Evolutionary conservation across 1,140 invertebrate species (phyloP).

Genomic region (Drosophila tropicalis): DNA sequence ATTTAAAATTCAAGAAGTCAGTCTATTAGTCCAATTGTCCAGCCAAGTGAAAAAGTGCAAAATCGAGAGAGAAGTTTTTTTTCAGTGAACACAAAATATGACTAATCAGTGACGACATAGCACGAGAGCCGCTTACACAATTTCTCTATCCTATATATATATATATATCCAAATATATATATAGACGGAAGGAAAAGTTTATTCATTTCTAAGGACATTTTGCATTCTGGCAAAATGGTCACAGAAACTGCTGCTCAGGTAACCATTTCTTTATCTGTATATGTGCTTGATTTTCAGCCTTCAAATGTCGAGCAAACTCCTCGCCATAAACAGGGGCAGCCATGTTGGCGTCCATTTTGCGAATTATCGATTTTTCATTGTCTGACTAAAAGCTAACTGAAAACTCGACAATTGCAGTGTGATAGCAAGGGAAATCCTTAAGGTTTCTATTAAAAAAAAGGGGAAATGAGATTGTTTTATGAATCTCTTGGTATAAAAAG

Average conservation of each 20-base stretch:
- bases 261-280: slow-evolving; percentile 27
- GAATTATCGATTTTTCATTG: slow-evolving; percentile 76
- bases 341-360: slow-evolving; percentile 83
- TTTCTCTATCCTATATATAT: slow-evolving; percentile 73
- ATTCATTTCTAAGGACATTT: slow-evolving; percentile 34
- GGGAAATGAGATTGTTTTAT: too few species aligned
- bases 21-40: slow-evolving; percentile 5
- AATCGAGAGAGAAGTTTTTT: slow-evolving; percentile 39
- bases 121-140: slow-evolving; percentile 72
- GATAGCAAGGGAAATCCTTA: slow-evolving; percentile 20
- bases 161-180: slow-evolving; percentile 34
- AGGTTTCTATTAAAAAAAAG: background rate
- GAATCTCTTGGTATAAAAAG: too few species aligned
- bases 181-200: slow-evolving; percentile 30
- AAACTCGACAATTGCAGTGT: slow-evolving; percentile 26
- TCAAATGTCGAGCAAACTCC: background rate
- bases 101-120: slow-evolving; percentile 83
- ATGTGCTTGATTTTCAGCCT: slow-evolving; percentile 27
- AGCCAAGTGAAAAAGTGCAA: slow-evolving; percentile 28
- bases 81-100: slow-evolving; percentile 67
- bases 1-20: slow-evolving; percentile 66
- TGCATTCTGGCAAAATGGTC: slow-evolving; percentile 69
- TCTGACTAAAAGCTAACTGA: slow-evolving; percentile 47
- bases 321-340: slow-evolving; percentile 51
- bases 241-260: slow-evolving; percentile 83